phyloP scores from a whole-genome alignment of 2,797 vertebrate species.

The Lepilemur ruficaudatus region DNA sequence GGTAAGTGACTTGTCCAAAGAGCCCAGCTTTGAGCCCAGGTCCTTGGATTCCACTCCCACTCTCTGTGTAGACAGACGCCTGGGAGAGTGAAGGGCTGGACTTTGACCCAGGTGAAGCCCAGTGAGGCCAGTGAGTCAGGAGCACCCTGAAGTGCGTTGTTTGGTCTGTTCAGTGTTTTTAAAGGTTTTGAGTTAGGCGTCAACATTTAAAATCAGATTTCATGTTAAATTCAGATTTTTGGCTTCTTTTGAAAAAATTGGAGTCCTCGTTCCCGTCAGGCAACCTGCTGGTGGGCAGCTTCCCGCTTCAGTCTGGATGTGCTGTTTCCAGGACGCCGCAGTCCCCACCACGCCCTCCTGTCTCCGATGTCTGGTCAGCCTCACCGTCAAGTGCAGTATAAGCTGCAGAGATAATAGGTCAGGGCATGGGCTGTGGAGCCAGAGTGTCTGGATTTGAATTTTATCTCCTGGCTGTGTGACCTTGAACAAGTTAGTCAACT shows the following conservation, averaged over 20 bases:
- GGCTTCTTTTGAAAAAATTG: not conserved
- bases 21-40: not conserved
- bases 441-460: not conserved
- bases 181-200: not conserved
- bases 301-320: not conserved
- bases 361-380: not conserved
- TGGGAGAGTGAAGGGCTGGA: not conserved
- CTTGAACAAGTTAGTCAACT: not conserved
- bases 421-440: not conserved
- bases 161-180: not conserved
- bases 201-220: not conserved
- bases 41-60: not conserved
- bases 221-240: not conserved
- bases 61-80: too few relatives aligned
- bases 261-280: not conserved
- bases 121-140: not conserved
- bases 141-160: not conserved
- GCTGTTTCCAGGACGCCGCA: accelerated
- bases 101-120: not conserved
- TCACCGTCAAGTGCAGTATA: not conserved
- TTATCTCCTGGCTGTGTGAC: not conserved
- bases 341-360: too few relatives aligned
- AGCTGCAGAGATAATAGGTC: not conserved
- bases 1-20: not conserved
- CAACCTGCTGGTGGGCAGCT: accelerated